A percentile compares a stretch with the other conserved stretches of the same genome.
phyloP scores from a whole-genome alignment of 2,888 invertebrate genomes.

The Apoda limacodes region DNA sequence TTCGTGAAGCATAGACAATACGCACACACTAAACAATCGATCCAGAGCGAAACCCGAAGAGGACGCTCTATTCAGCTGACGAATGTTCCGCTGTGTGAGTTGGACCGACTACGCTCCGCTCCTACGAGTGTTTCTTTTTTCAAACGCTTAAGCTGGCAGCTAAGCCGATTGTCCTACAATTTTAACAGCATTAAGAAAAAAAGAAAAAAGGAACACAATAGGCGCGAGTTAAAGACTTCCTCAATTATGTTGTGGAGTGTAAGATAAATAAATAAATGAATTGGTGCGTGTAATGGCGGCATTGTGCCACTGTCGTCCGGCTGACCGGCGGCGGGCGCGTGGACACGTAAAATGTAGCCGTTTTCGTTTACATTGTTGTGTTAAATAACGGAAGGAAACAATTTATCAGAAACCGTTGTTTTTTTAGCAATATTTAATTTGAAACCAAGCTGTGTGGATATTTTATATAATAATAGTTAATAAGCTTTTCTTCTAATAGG shows the following conservation, averaged over 20 bases:
- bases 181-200: slow-evolving; percentile 29
- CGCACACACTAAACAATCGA: slow-evolving; percentile 20
- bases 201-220: slow-evolving; percentile 28
- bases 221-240: slow-evolving; percentile 45
- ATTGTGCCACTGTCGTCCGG: slow-evolving; percentile 12
- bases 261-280: slow-evolving; percentile 39
- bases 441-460: too few species aligned
- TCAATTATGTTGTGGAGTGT: slow-evolving; percentile 44
- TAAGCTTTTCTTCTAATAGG: too few species aligned
- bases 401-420: too few species aligned
- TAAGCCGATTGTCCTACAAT: slow-evolving; percentile 28
- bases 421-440: too few species aligned
- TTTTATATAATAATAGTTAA: too few species aligned
- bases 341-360: too few species aligned
- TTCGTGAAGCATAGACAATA: slow-evolving; percentile 30
- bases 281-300: slow-evolving; percentile 15
- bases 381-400: too few species aligned
- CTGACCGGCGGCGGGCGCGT: slow-evolving; percentile 7
- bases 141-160: slow-evolving; percentile 17
- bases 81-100: slow-evolving; percentile 9
- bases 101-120: not conserved
- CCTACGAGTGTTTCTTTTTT: slow-evolving; percentile 9
- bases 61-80: slow-evolving; percentile 16
- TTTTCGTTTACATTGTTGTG: too few species aligned
- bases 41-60: slow-evolving; percentile 7